phyloP scores from a whole-genome alignment of 2,113 vertebrate genomes.

The Motacilla alba region DNA sequence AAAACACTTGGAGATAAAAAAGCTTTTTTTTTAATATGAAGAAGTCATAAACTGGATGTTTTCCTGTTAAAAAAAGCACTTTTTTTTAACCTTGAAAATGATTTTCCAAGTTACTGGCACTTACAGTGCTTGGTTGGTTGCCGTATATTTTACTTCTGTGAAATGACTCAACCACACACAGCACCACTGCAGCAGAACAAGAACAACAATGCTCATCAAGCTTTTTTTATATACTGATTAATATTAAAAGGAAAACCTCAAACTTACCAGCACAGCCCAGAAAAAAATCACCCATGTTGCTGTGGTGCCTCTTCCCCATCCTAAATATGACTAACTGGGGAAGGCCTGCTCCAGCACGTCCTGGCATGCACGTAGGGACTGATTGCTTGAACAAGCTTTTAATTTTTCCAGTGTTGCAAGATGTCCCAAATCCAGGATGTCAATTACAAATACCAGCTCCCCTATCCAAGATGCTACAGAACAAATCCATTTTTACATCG shows the following conservation, averaged over 20 bases:
- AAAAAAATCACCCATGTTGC: slow-evolving; percentile 4
- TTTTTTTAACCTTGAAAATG: not conserved
- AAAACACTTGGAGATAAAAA: slow-evolving; percentile 9
- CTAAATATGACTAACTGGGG: not conserved
- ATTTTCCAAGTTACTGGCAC: slow-evolving; percentile 10
- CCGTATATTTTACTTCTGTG: not conserved
- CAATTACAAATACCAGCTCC: not conserved
- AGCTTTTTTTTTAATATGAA: not conserved
- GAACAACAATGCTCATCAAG: not conserved
- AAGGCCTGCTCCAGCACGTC: not conserved
- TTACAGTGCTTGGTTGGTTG: not conserved
- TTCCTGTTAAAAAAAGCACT: not conserved
- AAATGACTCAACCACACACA: slow-evolving; percentile 40
- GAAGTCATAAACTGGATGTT: not conserved
- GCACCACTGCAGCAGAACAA: slow-evolving; percentile 35
- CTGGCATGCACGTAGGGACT: rapidly evolving
- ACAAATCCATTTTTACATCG: not conserved
- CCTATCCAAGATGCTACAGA: not conserved
- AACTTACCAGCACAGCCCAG: slow-evolving; percentile 2
- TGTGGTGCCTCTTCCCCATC: not conserved
- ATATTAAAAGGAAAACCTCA: slow-evolving; percentile 41
- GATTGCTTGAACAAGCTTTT: not conserved
- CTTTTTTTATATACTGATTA: slow-evolving; percentile 15
- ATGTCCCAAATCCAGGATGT: not conserved
- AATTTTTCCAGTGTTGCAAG: not conserved